These are phyloP conservation scores for Ceratina japonica DNA, from an alignment of 1,140 invertebrate genomes.

Conservation along the genomic window DNA sequence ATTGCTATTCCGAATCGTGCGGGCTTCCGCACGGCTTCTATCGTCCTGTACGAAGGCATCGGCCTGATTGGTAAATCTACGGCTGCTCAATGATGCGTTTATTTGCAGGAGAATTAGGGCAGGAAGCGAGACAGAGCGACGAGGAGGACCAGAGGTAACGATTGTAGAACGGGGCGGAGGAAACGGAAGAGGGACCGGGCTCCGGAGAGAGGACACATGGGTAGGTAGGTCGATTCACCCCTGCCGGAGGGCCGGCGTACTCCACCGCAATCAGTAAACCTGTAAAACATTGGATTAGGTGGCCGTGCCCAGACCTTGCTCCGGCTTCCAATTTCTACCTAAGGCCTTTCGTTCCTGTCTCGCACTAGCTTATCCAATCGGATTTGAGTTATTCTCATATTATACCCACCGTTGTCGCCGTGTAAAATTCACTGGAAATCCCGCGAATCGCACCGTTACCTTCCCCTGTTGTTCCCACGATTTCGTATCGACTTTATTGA, in stretches of 20 bases:
- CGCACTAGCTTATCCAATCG: slow-evolving; percentile 56
- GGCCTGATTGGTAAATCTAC: slow-evolving; percentile 70
- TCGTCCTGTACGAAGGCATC: slow-evolving; percentile 58
- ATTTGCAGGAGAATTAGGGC: slow-evolving; percentile 68
- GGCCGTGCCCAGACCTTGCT: slow-evolving; percentile 55
- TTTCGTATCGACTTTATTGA: too few species aligned
- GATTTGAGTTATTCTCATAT: slow-evolving; percentile 51
- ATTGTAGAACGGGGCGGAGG: neutral
- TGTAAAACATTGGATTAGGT: slow-evolving; percentile 74
- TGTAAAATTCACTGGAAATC: neutral
- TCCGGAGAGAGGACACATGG: slow-evolving; percentile 5
- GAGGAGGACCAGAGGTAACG: slow-evolving; percentile 31
- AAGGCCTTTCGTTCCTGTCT: slow-evolving; percentile 21
- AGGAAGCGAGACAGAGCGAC: slow-evolving; percentile 50
- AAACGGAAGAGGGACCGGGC: slow-evolving; percentile 29
- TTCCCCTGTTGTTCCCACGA: neutral
- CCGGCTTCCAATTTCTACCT: slow-evolving; percentile 19
- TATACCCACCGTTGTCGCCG: slow-evolving; percentile 7
- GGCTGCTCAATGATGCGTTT: slow-evolving; percentile 70
- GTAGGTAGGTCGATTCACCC: slow-evolving; percentile 27
- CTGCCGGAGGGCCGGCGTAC: slow-evolving; percentile 25
- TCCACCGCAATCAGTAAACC: slow-evolving; percentile 71
- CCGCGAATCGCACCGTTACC: neutral
- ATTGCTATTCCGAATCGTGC: slow-evolving; percentile 68
- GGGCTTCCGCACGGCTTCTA: slow-evolving; percentile 68